Evolutionary conservation across 2,113 vertebrate species (phyloP), one percentile per base, ranked within the genome.

Genomic region (Scalopus aquaticus): DNA sequence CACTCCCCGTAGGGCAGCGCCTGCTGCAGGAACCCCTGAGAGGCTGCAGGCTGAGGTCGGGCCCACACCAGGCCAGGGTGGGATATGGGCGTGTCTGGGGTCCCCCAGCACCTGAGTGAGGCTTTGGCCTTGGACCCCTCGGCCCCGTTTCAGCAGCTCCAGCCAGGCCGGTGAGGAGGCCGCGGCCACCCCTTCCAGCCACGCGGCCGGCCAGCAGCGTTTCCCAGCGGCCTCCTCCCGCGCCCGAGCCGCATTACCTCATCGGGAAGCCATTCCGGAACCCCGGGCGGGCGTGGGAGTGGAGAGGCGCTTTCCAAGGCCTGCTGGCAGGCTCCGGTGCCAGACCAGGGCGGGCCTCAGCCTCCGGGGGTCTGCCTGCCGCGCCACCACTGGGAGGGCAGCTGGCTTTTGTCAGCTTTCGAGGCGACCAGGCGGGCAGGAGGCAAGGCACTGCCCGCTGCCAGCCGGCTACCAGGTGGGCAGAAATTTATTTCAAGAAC

Each of bases 251-350:
- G 91, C 91, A 94, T 95, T 65, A 96, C 95, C 93, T 96, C 96
- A 96, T 91, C 73, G 37, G 82, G 89, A 92, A 95, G 95, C 96
- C 94, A 81, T 90, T 88, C 96, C 42, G 51, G 94, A 90, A 96
- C 92, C 95, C 91, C n/a, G 69, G 95, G 91, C 30, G 64, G 64
- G 32, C 15, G 62, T 12, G 39, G 73, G 93, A 67, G 87, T 17
- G 78, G 79, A 64, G 62, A 7, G 22, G 54, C 46, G 70, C 69
- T 9, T 44, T 73, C 87, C 88, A 44, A 46, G 90, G 88, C 78
- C 90, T 76, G 79, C 90, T 62, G 46, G 83, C 80, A 42, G 88
- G 87, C 82, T 28, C 44, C 3, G 0, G 76, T 74, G 94, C 95
- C 90, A 70, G 87, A 10, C 39, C 9, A 84, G 76, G 86, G 60